Evolutionary conservation across 2,888 invertebrate species (phyloP), one percentile per base, ranked within the genome.

Genomic region (Abrostola triplasia): DNA sequence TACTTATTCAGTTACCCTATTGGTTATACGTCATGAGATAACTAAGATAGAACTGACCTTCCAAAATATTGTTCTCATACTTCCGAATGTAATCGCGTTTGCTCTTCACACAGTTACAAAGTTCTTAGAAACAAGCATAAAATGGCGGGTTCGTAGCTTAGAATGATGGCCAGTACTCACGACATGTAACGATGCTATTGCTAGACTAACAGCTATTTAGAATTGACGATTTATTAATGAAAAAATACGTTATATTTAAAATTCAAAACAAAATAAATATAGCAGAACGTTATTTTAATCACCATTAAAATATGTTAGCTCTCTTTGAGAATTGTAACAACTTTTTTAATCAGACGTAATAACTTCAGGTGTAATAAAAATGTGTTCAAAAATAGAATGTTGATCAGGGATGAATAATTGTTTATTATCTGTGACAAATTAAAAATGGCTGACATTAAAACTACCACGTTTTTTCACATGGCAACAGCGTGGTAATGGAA

Each of bases 141-240:
- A 70, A 67, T 67, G 58, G 54, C 67, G 48, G 36, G 24, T 37
- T 60, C 66, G 71, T 61, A 65, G 70, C 54, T 61, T 57, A 12
- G 44, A 66, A 54, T 71, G 36, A 67, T 70, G 48, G 62, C 57
- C 50, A 48, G 36, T 47, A 50, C 38, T 42, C 70, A 62, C 62
- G 58, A 48, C 54, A 72, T 55, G 48, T 44, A 56, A 70, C 56
- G 40, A 62, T 11, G 49, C 62, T 48, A 11, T 67, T 48, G 40
- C 7, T 59, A 36, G 48, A 65, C 48, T 40, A 13, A 59, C n/a
- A 42, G 55, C 38, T 59, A 49, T 48, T 36, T 48, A 9, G 11
- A 6, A 41, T 6, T 41, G 41, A 6, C 41, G 41, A n/a, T 5
- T 40, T 40, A 24, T 40, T n/a, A n/a, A 41, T n/a, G n/a, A 41